Base-by-base conservation (phyloP, 2,113 vertebrate species). In the Symphodus melops region DNA sequence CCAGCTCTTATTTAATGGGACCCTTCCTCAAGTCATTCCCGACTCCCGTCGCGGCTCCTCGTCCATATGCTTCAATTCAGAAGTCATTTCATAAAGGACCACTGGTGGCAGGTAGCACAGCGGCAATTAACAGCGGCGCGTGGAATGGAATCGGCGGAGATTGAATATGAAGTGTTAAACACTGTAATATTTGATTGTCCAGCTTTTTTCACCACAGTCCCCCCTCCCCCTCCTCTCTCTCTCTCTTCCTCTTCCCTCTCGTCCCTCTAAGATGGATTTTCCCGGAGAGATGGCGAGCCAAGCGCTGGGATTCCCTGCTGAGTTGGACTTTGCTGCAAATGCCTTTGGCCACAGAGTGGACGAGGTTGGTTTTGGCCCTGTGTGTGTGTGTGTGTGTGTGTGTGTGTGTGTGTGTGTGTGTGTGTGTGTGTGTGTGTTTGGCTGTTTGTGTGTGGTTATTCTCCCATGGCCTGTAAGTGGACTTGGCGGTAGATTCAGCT, bases 1-100 rank as follows among this genome's bases (percentile, higher is more conserved):
- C 91, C 82, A 21, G 74, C 78, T 90, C 89, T 93, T 94, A 92
- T 93, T 94, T 94, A 94, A 94, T 93, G 91, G 91, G 91, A 91
- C 83, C 82, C 88, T 87, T 93, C 85, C 73, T 88, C 72, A 70
- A 91, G 91, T 86, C 79, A 66, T 90, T 89, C 82, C 68, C 12
- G 36, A 64, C 84, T 84, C 83, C 86, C 78, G 67, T 61, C 53
- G 81, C 70, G 71, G 69, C 75, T 83, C 67, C 85, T 89, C 75
- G 83, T 90, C 90, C 91, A 86, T 89, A 88, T 90, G 90, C 88
- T 93, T 90, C 88, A 85, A 87, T 90, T 77, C 89, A 86, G 72
- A 89, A 92, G 88, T 89, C 86, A 88, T 93, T 92, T 91, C 85
- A 79, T 73, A 85, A 89, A 90, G 74, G 85, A 86, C 81, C 88